Conservation (phyloP, 2,797 vertebrate species). For the Microhierax caerulescens region DNA sequence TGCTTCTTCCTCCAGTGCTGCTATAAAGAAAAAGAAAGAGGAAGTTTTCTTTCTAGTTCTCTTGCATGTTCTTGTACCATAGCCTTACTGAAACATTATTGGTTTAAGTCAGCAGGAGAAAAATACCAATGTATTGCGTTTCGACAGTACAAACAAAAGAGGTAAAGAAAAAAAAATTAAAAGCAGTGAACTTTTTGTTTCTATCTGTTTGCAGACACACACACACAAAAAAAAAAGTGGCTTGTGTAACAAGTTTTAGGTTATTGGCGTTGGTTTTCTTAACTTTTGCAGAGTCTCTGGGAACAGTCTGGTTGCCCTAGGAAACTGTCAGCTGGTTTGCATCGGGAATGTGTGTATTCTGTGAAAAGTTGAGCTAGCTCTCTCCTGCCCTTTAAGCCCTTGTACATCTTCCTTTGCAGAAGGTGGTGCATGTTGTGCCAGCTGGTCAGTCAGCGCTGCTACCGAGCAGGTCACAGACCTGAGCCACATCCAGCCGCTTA, state of each 20-base stretch:
- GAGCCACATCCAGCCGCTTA: accelerated
- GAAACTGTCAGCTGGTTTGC: neutral
- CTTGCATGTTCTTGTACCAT: neutral
- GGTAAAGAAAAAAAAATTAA: neutral
- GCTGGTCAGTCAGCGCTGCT: neutral
- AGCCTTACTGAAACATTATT: neutral
- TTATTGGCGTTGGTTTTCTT: neutral
- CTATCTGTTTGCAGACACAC: neutral
- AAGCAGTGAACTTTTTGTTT: neutral
- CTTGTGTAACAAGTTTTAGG: neutral
- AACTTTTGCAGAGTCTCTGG: neutral
- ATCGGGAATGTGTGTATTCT: neutral
- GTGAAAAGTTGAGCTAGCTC: neutral
- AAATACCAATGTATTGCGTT: neutral
- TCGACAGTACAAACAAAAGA: neutral
- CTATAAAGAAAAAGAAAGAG: neutral
- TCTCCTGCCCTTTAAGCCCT: neutral
- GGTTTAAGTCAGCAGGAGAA: neutral
- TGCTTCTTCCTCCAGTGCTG: neutral
- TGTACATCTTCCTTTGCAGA: accelerated
- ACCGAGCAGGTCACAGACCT: neutral
- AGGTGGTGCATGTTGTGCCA: neutral
- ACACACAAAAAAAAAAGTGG: neutral
- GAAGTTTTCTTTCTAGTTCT: neutral
- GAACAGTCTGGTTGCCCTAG: neutral